These are phyloP conservation scores for Poeciliopsis turrubarensis DNA, from an alignment of 2,113 vertebrate species.

Conservation along the genomic window DNA sequence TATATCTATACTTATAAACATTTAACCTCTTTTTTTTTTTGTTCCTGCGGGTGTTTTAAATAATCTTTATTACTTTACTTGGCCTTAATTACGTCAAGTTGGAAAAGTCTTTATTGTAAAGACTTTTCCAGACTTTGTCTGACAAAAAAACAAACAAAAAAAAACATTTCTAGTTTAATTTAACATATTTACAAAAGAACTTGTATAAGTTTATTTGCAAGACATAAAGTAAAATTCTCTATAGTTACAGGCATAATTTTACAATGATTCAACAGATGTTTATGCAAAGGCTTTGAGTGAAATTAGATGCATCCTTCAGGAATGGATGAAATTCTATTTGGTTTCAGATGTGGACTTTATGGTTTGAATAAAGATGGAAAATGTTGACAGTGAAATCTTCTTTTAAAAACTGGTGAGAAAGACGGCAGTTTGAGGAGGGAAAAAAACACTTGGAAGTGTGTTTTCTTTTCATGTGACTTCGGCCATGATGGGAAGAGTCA, in stretches of 20 bases:
- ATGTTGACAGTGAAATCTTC: not conserved
- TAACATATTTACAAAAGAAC: too few species aligned
- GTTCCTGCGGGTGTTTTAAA: not conserved
- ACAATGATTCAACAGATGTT: too few species aligned
- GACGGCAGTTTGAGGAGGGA: not conserved
- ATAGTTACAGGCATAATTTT: too few species aligned
- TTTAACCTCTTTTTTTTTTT: not conserved
- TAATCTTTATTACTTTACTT: conserved; percentile 8
- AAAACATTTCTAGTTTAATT: too few species aligned
- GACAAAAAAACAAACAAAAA: too few species aligned
- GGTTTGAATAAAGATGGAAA: not conserved
- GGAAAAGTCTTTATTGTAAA: conserved; percentile 34
- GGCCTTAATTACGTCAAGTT: conserved; percentile 26
- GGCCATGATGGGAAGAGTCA: conserved; percentile 16
- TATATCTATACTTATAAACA: not conserved
- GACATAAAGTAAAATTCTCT: too few species aligned
- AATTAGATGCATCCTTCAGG: conserved; percentile 6
- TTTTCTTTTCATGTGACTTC: conserved; percentile 15
- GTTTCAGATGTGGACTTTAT: not conserved
- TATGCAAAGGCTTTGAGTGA: conserved; percentile 1
- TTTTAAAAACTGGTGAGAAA: not conserved
- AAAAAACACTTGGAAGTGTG: conserved; percentile 11
- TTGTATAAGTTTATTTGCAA: too few species aligned
- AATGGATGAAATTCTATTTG: not conserved
- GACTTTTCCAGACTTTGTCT: too few species aligned